Percentiles rank a stretch among this genome's conserved stretches.
These are phyloP conservation scores for Bucco capensis DNA, from an alignment of 2,113 vertebrate genomes.

Conservation along the genomic window DNA sequence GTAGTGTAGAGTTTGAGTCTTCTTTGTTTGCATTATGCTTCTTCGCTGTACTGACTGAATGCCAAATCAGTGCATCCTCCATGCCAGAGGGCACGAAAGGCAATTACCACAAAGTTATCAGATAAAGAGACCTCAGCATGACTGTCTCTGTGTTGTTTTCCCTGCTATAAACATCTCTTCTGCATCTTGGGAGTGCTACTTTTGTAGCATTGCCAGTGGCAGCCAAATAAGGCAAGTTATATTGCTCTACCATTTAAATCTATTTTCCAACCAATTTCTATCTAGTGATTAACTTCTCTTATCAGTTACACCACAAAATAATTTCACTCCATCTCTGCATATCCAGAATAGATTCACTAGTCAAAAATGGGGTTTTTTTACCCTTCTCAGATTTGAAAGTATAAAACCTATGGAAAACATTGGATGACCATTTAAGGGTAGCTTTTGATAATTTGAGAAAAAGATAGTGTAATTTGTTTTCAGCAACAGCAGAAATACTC, in stretches of 20 bases:
- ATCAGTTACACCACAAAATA: constrained; percentile 39
- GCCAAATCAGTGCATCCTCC: constrained; percentile 48
- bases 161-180: constrained; percentile 42
- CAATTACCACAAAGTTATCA: constrained; percentile 64
- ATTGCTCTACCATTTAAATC: constrained; percentile 53
- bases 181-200: constrained; percentile 45
- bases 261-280: constrained; percentile 57
- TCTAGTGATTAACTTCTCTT: constrained; percentile 50
- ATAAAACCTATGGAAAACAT: background rate
- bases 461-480: background rate
- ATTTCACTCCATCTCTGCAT: constrained; percentile 40
- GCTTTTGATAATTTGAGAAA: background rate
- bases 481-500: background rate
- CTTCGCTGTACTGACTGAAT: constrained; percentile 41
- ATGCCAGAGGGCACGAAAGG: constrained; percentile 56
- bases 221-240: constrained; percentile 41
- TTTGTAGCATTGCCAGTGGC: constrained; percentile 30
- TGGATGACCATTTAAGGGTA: background rate
- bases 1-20: background rate
- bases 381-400: background rate
- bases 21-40: constrained; percentile 30
- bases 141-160: constrained; percentile 46
- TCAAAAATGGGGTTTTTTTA: background rate
- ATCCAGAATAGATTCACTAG: background rate
- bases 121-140: constrained; percentile 58